Evolutionary conservation across 2,113 vertebrate genomes (phyloP).

Genomic region (Cyphomyrus plagiostoma): DNA sequence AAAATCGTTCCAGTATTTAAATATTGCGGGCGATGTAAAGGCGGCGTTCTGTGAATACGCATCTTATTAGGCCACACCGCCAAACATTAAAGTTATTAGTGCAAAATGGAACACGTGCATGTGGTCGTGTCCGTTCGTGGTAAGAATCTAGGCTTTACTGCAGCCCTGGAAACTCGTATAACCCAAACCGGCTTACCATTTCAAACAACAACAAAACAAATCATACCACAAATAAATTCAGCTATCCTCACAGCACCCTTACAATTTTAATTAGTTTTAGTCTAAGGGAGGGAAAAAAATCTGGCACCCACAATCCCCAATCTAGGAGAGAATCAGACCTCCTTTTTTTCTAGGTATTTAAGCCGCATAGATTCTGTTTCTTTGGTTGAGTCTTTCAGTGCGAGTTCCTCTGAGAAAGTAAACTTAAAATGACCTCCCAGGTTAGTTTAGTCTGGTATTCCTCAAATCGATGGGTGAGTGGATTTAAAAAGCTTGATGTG

Average conservation of each 20-base stretch:
- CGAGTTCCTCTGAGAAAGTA: conserved; percentile 73
- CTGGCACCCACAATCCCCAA: conserved; percentile 8
- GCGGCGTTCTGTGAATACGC: background rate
- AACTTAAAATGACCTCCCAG: conserved; percentile 72
- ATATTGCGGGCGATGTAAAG: background rate
- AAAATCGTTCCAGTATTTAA: background rate
- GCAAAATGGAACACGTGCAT: background rate
- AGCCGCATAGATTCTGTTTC: conserved; percentile 71
- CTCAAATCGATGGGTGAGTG: conserved; percentile 43
- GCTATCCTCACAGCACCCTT: background rate
- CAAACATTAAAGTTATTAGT: background rate
- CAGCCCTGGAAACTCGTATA: background rate
- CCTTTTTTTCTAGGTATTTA: conserved; percentile 57
- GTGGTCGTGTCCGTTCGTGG: background rate
- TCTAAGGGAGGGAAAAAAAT: background rate
- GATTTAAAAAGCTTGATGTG: conserved; percentile 48
- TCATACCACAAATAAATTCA: background rate
- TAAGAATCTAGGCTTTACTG: background rate
- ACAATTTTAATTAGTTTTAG: conserved; percentile 5
- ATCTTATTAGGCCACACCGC: background rate
- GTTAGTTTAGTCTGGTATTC: conserved; percentile 68
- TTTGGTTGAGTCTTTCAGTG: conserved; percentile 46
- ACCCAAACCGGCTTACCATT: background rate
- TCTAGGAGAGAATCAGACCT: conserved; percentile 26
- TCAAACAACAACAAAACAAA: background rate